A percentile compares a stretch with the other conserved stretches of the same genome.
These are phyloP conservation scores for Danionella dracula DNA, from an alignment of 2,797 vertebrate species.

Conservation along the genomic window DNA sequence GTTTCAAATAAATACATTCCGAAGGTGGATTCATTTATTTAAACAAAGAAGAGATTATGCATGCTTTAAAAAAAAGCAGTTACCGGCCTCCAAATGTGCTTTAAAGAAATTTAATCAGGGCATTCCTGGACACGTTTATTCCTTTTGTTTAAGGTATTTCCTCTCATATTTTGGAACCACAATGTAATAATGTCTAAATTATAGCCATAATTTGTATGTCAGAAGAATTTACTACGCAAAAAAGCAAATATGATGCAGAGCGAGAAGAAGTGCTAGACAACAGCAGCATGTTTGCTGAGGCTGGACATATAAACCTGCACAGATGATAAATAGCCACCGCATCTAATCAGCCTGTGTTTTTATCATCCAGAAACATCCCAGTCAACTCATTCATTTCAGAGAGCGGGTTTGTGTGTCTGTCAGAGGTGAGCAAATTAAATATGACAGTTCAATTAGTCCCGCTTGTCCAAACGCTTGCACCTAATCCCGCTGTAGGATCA, in stretches of 20 bases:
- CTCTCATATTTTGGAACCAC: slow-evolving; percentile 18
- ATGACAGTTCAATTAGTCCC: slow-evolving; percentile 68
- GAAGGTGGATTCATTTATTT: too few relatives aligned
- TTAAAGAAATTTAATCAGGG: slow-evolving; percentile 15
- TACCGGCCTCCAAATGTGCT: neutral
- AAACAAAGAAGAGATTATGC: too few relatives aligned
- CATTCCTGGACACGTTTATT: neutral
- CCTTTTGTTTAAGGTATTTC: slow-evolving; percentile 19
- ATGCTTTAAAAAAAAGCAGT: too few relatives aligned
- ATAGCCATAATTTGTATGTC: slow-evolving; percentile 16
- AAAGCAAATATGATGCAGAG: too few relatives aligned
- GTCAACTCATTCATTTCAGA: slow-evolving; percentile 34
- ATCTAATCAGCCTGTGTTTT: slow-evolving; percentile 35
- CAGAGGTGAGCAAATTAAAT: slow-evolving; percentile 40
- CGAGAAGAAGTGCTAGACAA: slow-evolving; percentile 24
- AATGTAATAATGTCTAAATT: slow-evolving; percentile 28
- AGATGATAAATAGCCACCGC: slow-evolving; percentile 27
- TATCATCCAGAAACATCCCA: slow-evolving; percentile 25
- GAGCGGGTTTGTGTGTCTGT: slow-evolving; percentile 11
- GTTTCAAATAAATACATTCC: too few relatives aligned
- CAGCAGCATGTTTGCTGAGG: slow-evolving; percentile 13
- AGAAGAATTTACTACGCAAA: slow-evolving; percentile 20
- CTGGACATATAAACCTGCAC: slow-evolving; percentile 14
- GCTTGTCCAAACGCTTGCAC: slow-evolving; percentile 33
- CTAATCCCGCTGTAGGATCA: slow-evolving; percentile 31